A percentile compares a stretch with the other conserved stretches of the same genome.
Conservation (phyloP, 2,888 invertebrate genomes). For the Eristalis tenax region DNA sequence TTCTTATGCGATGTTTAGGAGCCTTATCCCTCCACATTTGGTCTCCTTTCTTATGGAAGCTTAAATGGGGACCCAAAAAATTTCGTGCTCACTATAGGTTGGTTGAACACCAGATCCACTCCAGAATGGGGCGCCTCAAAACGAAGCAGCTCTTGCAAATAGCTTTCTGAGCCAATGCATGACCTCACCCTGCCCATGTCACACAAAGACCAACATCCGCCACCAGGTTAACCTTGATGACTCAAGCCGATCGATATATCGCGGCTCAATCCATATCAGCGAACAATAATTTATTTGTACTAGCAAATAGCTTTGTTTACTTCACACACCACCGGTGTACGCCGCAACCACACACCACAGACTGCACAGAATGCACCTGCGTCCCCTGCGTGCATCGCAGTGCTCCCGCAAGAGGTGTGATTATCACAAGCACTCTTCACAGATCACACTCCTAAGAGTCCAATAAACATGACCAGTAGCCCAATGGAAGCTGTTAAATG, state of each 20-base stretch:
- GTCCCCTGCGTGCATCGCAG: not conserved
- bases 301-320: not conserved
- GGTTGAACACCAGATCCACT: too few species aligned
- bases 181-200: too few species aligned
- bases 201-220: too few species aligned
- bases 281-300: not conserved
- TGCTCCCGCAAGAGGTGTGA: conserved; percentile 16
- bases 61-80: too few species aligned
- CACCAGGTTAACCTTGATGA: not conserved
- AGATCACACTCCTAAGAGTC: conserved; percentile 35
- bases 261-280: not conserved
- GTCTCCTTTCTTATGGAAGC: too few species aligned
- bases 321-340: not conserved
- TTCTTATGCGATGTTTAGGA: too few species aligned
- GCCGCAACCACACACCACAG: not conserved
- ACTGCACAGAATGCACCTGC: not conserved
- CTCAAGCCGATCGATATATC: not conserved
- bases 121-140: too few species aligned
- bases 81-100: too few species aligned
- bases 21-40: too few species aligned
- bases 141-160: too few species aligned
- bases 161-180: too few species aligned
- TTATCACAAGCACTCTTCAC: conserved; percentile 16
- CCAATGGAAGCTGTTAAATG: conserved; percentile 68
- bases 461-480: conserved; percentile 69